A percentile compares a stretch with the other conserved stretches of the same genome.
phyloP scores from a whole-genome alignment of 2,797 vertebrate species.

The Mionectes olivaceus region DNA sequence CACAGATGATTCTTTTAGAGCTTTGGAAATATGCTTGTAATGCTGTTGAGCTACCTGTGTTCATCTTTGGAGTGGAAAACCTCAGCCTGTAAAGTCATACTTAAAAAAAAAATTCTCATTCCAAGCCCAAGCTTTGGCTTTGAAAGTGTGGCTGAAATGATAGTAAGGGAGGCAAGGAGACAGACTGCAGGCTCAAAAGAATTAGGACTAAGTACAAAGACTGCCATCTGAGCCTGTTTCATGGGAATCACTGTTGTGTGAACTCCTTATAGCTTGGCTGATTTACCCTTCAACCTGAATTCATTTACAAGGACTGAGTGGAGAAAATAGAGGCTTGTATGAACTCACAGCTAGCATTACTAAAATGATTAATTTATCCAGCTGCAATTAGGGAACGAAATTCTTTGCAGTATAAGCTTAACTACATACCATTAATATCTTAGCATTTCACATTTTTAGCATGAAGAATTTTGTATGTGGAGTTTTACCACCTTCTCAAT shows the following conservation, averaged over 20 bases:
- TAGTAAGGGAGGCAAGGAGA: not conserved
- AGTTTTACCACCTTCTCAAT: not conserved
- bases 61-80: not conserved
- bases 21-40: not conserved
- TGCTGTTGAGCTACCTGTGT: not conserved
- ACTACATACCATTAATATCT: not conserved
- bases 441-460: not conserved
- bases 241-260: not conserved
- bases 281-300: not conserved
- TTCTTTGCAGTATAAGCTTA: not conserved
- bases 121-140: not conserved
- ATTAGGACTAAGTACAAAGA: not conserved
- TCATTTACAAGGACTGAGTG: not conserved
- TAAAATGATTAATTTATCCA: not conserved
- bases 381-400: not conserved
- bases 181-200: not conserved
- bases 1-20: not conserved
- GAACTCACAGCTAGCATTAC: not conserved
- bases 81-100: not conserved
- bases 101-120: not conserved
- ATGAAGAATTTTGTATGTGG: not conserved
- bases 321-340: not conserved
- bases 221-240: not conserved
- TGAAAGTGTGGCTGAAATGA: not conserved
- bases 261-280: not conserved